Conservation (phyloP, 2,888 invertebrate species). For the Melanostoma scalare region DNA sequence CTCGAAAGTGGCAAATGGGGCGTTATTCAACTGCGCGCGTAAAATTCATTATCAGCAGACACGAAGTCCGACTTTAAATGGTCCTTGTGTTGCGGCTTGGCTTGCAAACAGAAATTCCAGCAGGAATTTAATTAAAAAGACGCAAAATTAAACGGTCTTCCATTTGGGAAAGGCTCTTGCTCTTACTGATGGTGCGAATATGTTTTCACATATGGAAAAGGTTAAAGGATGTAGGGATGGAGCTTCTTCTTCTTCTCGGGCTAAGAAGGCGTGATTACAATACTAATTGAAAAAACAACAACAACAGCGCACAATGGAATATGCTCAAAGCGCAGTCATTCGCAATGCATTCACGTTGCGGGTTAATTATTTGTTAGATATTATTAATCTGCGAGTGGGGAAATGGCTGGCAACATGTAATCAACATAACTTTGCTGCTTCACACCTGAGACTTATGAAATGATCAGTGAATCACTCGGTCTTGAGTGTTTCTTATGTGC, state of each 20-base stretch:
- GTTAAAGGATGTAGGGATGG: constrained; percentile 62
- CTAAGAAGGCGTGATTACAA: constrained; percentile 60
- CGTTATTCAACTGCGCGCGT: constrained; percentile 56
- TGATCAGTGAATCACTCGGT: constrained; percentile 24
- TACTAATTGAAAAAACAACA: constrained; percentile 66
- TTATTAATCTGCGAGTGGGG: constrained; percentile 40
- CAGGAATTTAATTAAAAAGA: constrained; percentile 71
- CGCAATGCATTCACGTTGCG: constrained; percentile 15
- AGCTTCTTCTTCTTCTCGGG: constrained; percentile 16
- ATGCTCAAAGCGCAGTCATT: constrained; percentile 23
- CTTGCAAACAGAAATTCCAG: constrained; percentile 58
- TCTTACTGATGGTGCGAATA: too few species aligned
- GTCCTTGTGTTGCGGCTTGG: constrained; percentile 13
- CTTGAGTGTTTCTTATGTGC: not conserved
- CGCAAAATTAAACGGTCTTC: constrained; percentile 57
- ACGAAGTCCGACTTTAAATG: constrained; percentile 8
- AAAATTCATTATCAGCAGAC: constrained; percentile 57
- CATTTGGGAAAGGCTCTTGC: not conserved
- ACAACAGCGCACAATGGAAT: constrained; percentile 34
- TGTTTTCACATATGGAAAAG: constrained; percentile 34
- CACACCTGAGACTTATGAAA: constrained; percentile 49
- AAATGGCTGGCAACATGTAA: constrained; percentile 42
- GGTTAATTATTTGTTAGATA: constrained; percentile 62
- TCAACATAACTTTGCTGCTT: constrained; percentile 60
- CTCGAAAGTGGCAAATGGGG: constrained; percentile 65